Percentiles rank a stretch among this genome's conserved stretches.
phyloP scores from a whole-genome alignment of 2,888 invertebrate genomes.

The Drosophila cognata region DNA sequence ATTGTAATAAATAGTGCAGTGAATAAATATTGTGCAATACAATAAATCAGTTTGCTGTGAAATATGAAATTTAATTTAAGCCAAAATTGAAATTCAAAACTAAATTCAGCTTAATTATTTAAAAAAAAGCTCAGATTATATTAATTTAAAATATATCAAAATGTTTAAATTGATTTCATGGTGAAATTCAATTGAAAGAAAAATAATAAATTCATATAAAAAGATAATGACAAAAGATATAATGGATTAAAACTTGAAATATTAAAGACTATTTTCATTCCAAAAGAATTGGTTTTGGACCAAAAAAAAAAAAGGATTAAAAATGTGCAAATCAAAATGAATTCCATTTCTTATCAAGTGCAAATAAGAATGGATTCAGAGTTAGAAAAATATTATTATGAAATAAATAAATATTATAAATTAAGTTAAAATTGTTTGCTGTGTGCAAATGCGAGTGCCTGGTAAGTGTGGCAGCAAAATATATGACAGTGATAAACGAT shows the following conservation, averaged over 20 bases:
- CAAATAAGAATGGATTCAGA: neutral
- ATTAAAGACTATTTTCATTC: neutral
- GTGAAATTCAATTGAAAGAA: neutral
- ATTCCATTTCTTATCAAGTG: neutral
- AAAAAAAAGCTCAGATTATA: neutral
- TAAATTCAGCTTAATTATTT: neutral
- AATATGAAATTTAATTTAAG: neutral
- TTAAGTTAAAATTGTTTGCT: neutral
- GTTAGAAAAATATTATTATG: neutral
- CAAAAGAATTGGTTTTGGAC: neutral
- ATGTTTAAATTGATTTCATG: neutral
- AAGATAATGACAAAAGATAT: neutral
- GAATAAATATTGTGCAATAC: slow-evolving; percentile 51
- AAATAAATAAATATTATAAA: neutral
- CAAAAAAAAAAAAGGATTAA: neutral
- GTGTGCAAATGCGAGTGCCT: slow-evolving; percentile 39
- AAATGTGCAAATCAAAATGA: neutral
- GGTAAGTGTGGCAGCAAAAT: slow-evolving; percentile 41
- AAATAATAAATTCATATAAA: too few relatives aligned
- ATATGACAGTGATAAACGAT: slow-evolving; percentile 75
- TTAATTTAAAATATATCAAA: neutral
- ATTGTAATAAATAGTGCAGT: slow-evolving; percentile 24
- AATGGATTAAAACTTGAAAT: neutral
- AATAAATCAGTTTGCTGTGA: neutral
- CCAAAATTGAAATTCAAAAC: neutral